Evolutionary conservation across 1,140 invertebrate species (phyloP), one percentile per base, ranked within the genome.

Genomic region (Pachyrhynchus sulphureomaculatus): DNA sequence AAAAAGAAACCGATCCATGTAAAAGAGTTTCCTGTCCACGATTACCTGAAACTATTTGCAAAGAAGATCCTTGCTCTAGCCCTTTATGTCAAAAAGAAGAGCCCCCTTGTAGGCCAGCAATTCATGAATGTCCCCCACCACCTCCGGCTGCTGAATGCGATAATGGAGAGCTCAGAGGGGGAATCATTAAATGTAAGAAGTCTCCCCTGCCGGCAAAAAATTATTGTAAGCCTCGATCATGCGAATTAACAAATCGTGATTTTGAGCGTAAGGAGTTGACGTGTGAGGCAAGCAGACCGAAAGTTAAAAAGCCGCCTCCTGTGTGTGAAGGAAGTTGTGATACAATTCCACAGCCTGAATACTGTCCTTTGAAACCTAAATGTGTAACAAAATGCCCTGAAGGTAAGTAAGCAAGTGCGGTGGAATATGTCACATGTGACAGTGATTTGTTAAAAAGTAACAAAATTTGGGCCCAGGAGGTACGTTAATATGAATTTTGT

Each of bases 1-100:
- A 63, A 21, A 52, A 42, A 29, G n/a, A n/a, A n/a, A 23, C 44
- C 5, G 36, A 58, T 17, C 33, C 60, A 5, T 56, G 53, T 26
- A 24, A 42, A 21, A 55, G 42, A 18, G 3, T 1, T 29, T 29
- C 6, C 12, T 29, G 26, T 29, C 12, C 26, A 9, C 6, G 5
- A 29, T 10, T 29, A 29, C 6, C 26, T 10, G 26, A 29, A 10
- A 29, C 26, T 29, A 1, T 29, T 29, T 29, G 26, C 26, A 29
- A 29, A 29, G 5, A 9, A 29, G 26, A 29, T 10, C 23, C 26
- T 13, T 52, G 49, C 32, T n/a, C 21, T 13, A 37, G 15, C n/a
- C 29, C 47, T 4, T 13, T 15, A 10, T 29, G 29, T n/a, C 5
- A 52, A 8, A 9, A 36, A 23, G 13, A 20, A 20, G 32, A 52